Evolutionary conservation across 2,797 vertebrate species (phyloP).

Genomic region (Dipus sagitta): DNA sequence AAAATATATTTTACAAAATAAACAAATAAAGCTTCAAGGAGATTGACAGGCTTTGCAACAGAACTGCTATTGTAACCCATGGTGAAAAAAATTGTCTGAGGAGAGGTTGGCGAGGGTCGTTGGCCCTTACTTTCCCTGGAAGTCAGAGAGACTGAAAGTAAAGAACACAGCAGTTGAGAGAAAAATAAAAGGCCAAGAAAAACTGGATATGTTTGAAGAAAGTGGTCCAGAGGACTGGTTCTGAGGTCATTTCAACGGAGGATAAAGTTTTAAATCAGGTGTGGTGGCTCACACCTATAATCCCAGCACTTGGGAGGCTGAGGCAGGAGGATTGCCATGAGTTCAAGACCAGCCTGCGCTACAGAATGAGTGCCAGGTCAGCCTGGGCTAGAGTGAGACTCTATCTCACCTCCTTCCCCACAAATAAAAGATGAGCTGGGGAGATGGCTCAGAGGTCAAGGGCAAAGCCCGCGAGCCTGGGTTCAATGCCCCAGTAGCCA

Average conservation of each 20-base stretch:
- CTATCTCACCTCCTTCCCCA: too few species aligned
- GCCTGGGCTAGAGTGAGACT: too few species aligned
- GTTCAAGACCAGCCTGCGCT: too few species aligned
- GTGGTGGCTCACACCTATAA: too few species aligned
- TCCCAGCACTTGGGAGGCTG: not conserved
- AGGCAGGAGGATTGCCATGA: not conserved
- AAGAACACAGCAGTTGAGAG: not conserved
- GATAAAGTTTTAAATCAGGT: not conserved
- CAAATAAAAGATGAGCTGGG: too few species aligned
- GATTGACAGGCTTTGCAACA: not conserved
- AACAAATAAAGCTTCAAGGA: not conserved
- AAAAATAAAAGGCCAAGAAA: not conserved
- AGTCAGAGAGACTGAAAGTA: too few species aligned
- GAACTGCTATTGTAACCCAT: not conserved
- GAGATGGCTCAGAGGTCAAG: too few species aligned
- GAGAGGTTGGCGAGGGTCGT: not conserved
- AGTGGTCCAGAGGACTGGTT: not conserved
- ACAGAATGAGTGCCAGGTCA: too few species aligned
- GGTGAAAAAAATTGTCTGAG: not conserved
- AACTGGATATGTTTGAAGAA: not conserved
- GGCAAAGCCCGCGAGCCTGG: too few species aligned
- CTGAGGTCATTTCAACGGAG: not conserved
- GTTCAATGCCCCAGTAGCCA: too few species aligned
- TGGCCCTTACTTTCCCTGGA: not conserved
- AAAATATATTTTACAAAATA: not conserved